Base-by-base conservation (phyloP, 1,140 invertebrate species). In the Liolophura sinensis region DNA sequence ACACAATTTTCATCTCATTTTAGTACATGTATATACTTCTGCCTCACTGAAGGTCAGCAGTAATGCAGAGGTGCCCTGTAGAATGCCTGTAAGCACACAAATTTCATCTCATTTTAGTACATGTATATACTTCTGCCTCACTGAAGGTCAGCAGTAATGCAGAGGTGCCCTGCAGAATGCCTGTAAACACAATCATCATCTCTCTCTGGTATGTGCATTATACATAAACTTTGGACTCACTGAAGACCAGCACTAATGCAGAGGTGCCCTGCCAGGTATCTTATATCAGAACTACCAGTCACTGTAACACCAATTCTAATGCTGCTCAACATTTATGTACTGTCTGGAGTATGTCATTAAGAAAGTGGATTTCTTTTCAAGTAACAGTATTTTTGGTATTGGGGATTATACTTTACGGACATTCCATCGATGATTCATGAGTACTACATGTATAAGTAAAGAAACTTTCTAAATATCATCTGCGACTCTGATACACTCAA, bases 181-280 rank as follows among this genome's bases (percentile, higher is more conserved):
- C 96, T 84, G 61, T 12, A 73, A 77, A 25, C 47, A 68, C 25
- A 57, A 25, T 11, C n/a, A 40, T 40, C 31, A 40, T 3, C 31
- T 40, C 31, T 5, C 9, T 5, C 31, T 40, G 31, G 31, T 9
- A 40, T 40, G 9, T 5, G 9, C 9, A 40, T 40, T n/a, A n/a
- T n/a, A 99, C n/a, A n/a, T n/a, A n/a, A n/a, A 99, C 97, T 90
- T 99, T 97, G 0, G 96, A 98, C 85, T 99, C 97, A 82, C 99
- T 97, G 81, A 99, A 99, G 81, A 95, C 98, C 0, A 99, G 86
- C 60, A 99, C 86, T 52, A 99, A 88, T 18, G 94, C 92, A 58
- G 96, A 99, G 16, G 97, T 99, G 62, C 97, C 97, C 87, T 99
- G 96, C n/a, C n/a, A n/a, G n/a, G n/a, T n/a, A n/a, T n/a, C n/a